Evolutionary conservation across 92 coral and sea anemone genomes (phyloP), one percentile per base, ranked within the genome.

Genomic region (Blastomussa wellsi): DNA sequence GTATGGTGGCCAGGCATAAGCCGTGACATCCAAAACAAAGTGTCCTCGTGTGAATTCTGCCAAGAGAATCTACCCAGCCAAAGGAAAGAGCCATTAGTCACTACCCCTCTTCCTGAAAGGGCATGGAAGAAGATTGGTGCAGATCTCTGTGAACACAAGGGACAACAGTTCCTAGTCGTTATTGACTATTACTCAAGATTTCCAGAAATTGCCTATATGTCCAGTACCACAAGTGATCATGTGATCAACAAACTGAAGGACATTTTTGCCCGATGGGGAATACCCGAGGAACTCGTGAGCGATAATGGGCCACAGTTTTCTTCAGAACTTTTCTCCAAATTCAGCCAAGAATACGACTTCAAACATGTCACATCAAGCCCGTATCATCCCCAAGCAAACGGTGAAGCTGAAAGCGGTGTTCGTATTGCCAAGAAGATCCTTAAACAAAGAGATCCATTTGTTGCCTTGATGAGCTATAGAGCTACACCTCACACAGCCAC

Each of bases 231-330:
- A 19, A 55, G 80, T 20, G 37, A 80, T 65, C 74, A 44, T 67
- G 82, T 73, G 82, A 88, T 88, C 37, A 81, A 73, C 19, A 91
- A 87, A 62, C 89, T 91, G 31, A 85, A 91, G 72, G 77, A 65
- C 69, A 75, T 91, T 35, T 91, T 91, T 89, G 88, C 92, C 59
- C 77, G 90, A 72, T 86, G 86, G 73, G 95, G 92, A 82, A 86
- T 89, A 55, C 89, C 91, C 28, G 80, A 82, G 15, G 90, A 81
- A 47, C 9, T 79, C 0, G 76, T 77, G 65, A 82, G 90, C 53
- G 92, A 86, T 53, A 86, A 82, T 69, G 90, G 90, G 28, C 86
- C 92, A 22, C 94, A 88, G 38, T 82, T 86, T 64, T 49, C 83
- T 11, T 77, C 87, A 9, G 78, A 81, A 9, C 72, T 60, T 35